These are phyloP conservation scores for Vidua chalybeata DNA, from an alignment of 2,113 vertebrate species.

Conservation along the genomic window DNA sequence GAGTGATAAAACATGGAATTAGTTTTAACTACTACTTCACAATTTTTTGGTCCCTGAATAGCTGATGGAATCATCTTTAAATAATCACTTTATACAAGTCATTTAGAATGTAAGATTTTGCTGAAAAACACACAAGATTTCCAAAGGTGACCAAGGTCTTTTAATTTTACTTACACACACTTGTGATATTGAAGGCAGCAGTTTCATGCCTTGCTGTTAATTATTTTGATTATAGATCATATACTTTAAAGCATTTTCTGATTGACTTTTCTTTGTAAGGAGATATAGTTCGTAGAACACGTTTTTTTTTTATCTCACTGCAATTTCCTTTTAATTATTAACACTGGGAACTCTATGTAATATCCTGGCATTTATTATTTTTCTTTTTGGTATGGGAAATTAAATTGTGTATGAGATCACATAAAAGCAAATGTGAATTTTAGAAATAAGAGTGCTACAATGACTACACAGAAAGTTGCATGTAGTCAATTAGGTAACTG, in stretches of 20 bases:
- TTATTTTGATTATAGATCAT: not conserved
- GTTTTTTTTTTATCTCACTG: not conserved
- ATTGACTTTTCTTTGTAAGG: constrained; percentile 6
- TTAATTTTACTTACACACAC: not conserved
- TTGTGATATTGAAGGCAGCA: not conserved
- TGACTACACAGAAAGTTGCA: not conserved
- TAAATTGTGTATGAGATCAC: not conserved
- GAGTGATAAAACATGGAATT: not conserved
- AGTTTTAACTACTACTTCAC: not conserved
- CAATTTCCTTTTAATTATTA: constrained; percentile 37
- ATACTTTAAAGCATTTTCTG: not conserved
- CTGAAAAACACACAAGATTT: not conserved
- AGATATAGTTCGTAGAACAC: not conserved
- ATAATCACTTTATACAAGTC: not conserved
- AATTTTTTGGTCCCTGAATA: not conserved
- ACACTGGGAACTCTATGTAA: not conserved
- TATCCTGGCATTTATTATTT: constrained; percentile 11
- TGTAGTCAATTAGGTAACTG: not conserved
- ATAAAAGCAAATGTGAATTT: constrained; percentile 24
- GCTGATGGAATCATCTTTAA: not conserved
- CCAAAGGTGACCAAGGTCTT: not conserved
- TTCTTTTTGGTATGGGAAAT: not conserved
- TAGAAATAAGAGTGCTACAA: not conserved
- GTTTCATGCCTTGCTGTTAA: not conserved
- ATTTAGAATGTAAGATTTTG: not conserved